A percentile compares a stretch with the other conserved stretches of the same genome.
Conservation (phyloP, 2,888 invertebrate species). For the Nemotelus nigrinus region DNA sequence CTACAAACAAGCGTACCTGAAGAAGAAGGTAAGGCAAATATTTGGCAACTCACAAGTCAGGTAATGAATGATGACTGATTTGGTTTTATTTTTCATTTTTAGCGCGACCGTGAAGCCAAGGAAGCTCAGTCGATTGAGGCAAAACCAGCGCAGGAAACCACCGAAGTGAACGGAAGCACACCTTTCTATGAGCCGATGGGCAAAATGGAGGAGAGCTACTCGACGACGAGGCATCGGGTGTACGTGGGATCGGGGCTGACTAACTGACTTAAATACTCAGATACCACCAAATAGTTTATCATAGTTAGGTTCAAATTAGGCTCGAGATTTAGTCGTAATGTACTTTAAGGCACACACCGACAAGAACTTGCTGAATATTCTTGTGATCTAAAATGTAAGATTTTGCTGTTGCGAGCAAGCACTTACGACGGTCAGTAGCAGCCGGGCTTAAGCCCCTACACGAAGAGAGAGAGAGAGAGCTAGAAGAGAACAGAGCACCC, state of each 20-base stretch:
- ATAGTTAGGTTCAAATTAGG: constrained; percentile 32
- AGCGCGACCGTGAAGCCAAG: constrained; percentile 16
- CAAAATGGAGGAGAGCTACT: constrained; percentile 56
- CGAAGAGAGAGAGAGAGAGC: no score
- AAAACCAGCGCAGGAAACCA: constrained; percentile 53
- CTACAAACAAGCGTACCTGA: constrained; percentile 81
- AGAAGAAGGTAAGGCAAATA: constrained; percentile 57
- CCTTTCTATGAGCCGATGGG: constrained; percentile 58
- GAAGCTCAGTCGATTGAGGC: constrained; percentile 10
- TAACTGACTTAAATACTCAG: constrained; percentile 25
- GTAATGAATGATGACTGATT: not conserved
- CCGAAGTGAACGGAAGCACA: constrained; percentile 57
- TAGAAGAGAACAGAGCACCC: no score
- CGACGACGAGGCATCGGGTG: constrained; percentile 62
- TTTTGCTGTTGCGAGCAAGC: no score
- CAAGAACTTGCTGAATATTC: constrained; percentile 25
- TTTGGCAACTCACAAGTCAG: no score
- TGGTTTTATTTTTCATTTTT: constrained; percentile 13
- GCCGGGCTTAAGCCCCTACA: no score
- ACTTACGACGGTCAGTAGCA: no score
- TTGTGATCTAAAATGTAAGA: no score
- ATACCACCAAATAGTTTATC: constrained; percentile 38
- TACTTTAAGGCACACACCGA: constrained; percentile 15
- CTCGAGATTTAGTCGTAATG: constrained; percentile 7
- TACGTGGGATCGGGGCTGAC: constrained; percentile 55